Evolutionary conservation across 2,888 invertebrate genomes (phyloP), one percentile per base, ranked within the genome.

Genomic region (Cryptosula pallasiana): DNA sequence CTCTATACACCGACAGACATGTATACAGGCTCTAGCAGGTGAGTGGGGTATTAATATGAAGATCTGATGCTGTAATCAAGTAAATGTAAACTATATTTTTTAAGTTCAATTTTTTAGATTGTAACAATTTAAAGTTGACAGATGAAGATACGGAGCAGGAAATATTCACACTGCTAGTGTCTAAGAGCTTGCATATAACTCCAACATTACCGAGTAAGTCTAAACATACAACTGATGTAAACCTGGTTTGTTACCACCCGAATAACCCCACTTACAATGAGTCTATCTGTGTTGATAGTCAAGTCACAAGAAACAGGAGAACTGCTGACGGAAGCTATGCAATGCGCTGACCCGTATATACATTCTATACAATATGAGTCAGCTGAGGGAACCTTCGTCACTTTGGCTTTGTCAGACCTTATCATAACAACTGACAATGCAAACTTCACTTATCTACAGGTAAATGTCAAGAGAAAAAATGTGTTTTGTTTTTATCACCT

Each of bases 181-280:
- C 63, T 63, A 32, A 20, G 2, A 63, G 13, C 27, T 27, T 63
- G 13, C 13, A 9, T 32, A 27, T 63, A 27, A 32, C 63, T 32
- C 63, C 63, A 32, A 63, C 25, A 32, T 63, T 63, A 63, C 29
- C 63, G 32, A 27, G 63, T 63, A 63, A 32, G 27, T 25, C 9
- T 13, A n/a, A n/a, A n/a, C n/a, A n/a, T n/a, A n/a, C n/a, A n/a
- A n/a, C n/a, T n/a, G n/a, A n/a, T n/a, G n/a, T n/a, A n/a, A n/a
- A n/a, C n/a, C n/a, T n/a, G n/a, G n/a, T n/a, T n/a, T n/a, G n/a
- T n/a, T n/a, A n/a, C n/a, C n/a, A n/a, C n/a, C n/a, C n/a, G n/a
- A n/a, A n/a, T n/a, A n/a, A n/a, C n/a, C n/a, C n/a, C n/a, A n/a
- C n/a, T n/a, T n/a, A n/a, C n/a, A n/a, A n/a, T n/a, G n/a, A n/a